Evolutionary conservation across 2,113 vertebrate genomes (phyloP).

Genomic region (Scatophagus argus): DNA sequence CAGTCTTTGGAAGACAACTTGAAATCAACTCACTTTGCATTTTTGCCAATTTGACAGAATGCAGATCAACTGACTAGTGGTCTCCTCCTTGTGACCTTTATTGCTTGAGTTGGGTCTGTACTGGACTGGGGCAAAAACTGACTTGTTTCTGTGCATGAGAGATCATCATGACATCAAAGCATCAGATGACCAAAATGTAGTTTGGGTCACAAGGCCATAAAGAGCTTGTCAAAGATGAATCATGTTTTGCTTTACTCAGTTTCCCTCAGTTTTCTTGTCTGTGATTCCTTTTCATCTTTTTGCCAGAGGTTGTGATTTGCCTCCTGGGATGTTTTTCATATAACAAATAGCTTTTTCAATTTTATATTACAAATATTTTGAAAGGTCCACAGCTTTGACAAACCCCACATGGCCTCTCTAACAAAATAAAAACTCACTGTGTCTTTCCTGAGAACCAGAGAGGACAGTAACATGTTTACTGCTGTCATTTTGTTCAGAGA

Average conservation of each 20-base stretch:
- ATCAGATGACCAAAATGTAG: conserved; percentile 46
- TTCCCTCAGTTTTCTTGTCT: neutral
- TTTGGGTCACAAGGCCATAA: conserved; percentile 28
- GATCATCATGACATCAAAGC: conserved; percentile 38
- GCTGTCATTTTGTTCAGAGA: neutral
- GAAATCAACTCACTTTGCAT: conserved; percentile 40
- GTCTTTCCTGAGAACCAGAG: neutral
- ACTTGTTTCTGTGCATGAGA: conserved; percentile 40
- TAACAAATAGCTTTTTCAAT: neutral
- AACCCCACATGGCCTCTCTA: neutral
- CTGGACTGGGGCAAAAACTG: conserved; percentile 38
- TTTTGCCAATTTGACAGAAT: conserved; percentile 49
- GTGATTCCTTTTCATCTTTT: neutral
- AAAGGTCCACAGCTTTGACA: neutral
- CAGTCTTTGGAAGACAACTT: conserved; percentile 39
- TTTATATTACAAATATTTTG: conserved; percentile 16
- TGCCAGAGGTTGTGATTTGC: neutral
- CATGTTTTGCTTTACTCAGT: conserved; percentile 9
- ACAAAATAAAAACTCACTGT: neutral
- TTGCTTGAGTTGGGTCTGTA: conserved; percentile 48
- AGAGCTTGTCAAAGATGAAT: conserved; percentile 37
- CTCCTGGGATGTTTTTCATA: conserved; percentile 9
- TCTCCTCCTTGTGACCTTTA: conserved; percentile 51
- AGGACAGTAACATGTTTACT: neutral
- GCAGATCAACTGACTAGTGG: conserved; percentile 54